A percentile compares a stretch with the other conserved stretches of the same genome.
These are phyloP conservation scores for Hydractinia echinata DNA, from an alignment of 30 jellyfish, hydroid and myxozoan genomes.

Conservation along the genomic window DNA sequence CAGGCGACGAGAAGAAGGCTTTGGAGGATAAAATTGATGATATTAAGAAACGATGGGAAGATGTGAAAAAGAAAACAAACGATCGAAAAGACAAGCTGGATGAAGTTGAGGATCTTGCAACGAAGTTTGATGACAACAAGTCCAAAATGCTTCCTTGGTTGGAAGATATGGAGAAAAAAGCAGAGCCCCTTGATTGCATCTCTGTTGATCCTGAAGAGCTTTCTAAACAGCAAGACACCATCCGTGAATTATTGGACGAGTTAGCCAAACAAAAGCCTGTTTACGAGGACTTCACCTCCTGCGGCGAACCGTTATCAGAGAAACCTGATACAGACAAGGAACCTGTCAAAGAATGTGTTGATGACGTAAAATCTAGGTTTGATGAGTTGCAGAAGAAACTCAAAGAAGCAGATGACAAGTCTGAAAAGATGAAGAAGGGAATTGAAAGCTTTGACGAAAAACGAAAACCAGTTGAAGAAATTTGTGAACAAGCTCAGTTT, in stretches of 20 bases:
- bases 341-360: slow-evolving; percentile 54
- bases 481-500: slow-evolving; percentile 42
- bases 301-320: slow-evolving; percentile 41
- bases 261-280: slow-evolving; percentile 39
- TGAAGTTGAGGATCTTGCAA: slow-evolving; percentile 56
- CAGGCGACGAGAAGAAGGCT: slow-evolving; percentile 51
- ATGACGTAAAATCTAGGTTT: slow-evolving; percentile 49
- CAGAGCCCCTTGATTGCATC: slow-evolving; percentile 45
- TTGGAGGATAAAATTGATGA: slow-evolving; percentile 51
- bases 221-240: slow-evolving; percentile 43
- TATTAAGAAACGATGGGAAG: slow-evolving; percentile 60
- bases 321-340: slow-evolving; percentile 74
- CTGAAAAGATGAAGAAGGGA: slow-evolving; percentile 49
- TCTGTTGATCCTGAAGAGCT: slow-evolving; percentile 62
- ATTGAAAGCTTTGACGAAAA: slow-evolving; percentile 39
- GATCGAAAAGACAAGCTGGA: slow-evolving; percentile 63
- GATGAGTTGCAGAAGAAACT: slow-evolving; percentile 30
- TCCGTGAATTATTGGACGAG: slow-evolving; percentile 44
- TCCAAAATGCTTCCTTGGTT: slow-evolving; percentile 57
- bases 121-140: slow-evolving; percentile 25
- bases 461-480: slow-evolving; percentile 62
- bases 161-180: slow-evolving; percentile 56
- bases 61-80: slow-evolving; percentile 46
- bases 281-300: slow-evolving; percentile 30
- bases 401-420: slow-evolving; percentile 45